Conservation (phyloP, 2,797 vertebrate species). For the Distichodus sexfasciatus region DNA sequence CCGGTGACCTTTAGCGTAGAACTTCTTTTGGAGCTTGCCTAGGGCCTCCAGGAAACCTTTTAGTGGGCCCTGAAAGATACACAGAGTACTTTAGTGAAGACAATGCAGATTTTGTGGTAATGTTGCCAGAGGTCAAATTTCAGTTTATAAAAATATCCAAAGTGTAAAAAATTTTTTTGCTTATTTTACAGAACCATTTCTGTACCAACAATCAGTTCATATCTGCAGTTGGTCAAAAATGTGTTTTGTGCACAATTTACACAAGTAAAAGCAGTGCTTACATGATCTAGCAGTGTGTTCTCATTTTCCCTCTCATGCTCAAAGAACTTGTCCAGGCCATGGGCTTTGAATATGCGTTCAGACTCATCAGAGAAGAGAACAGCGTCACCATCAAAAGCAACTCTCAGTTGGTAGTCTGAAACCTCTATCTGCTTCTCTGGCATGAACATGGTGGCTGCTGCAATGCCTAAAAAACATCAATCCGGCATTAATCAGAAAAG, state of each 20-base stretch:
- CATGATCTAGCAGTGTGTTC: slow-evolving; percentile 90
- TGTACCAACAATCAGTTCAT: too few relatives aligned
- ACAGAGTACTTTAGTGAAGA: neutral
- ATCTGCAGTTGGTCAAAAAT: too few relatives aligned
- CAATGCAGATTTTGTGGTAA: neutral
- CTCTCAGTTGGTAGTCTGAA: slow-evolving; percentile 86
- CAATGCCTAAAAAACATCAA: slow-evolving; percentile 77
- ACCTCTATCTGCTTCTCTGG: slow-evolving; percentile 82
- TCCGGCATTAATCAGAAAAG: neutral
- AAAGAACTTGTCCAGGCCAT: slow-evolving; percentile 94
- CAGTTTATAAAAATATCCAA: too few relatives aligned
- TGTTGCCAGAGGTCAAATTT: neutral
- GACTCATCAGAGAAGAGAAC: slow-evolving; percentile 98
- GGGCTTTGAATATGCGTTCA: slow-evolving; percentile 93
- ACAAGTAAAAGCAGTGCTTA: slow-evolving; percentile 60
- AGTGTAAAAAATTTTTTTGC: too few relatives aligned
- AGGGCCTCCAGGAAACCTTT: slow-evolving; percentile 92
- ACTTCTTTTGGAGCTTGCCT: slow-evolving; percentile 96
- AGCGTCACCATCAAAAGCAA: slow-evolving; percentile 93
- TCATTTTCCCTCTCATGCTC: slow-evolving; percentile 90
- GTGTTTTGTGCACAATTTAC: too few relatives aligned
- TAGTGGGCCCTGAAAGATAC: slow-evolving; percentile 81
- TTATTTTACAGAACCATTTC: too few relatives aligned
- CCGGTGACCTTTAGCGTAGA: slow-evolving; percentile 90
- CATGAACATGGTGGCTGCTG: slow-evolving; percentile 95